Evolutionary conservation across 2,888 invertebrate genomes (phyloP).

Genomic region (Tetheella fluctuosa): DNA sequence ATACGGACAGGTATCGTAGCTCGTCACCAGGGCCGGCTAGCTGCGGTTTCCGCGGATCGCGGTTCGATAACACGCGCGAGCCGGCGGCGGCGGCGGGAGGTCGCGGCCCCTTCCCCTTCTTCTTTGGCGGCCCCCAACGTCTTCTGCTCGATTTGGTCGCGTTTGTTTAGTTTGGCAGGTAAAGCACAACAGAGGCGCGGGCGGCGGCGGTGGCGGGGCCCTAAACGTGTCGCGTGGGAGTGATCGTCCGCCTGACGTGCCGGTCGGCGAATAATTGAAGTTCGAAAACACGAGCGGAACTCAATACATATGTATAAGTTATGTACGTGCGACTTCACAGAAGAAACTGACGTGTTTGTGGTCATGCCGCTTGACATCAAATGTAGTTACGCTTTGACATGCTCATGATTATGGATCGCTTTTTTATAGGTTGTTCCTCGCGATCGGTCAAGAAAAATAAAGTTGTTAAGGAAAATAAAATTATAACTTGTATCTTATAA

Average conservation of each 20-base stretch:
- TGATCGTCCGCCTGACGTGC: constrained; percentile 53
- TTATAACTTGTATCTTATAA: neutral
- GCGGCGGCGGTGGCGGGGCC: constrained; percentile 35
- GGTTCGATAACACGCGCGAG: constrained; percentile 55
- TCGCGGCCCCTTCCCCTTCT: constrained; percentile 22
- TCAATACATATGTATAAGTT: neutral
- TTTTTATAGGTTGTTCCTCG: neutral
- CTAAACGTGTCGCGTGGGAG: constrained; percentile 56
- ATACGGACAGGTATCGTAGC: constrained; percentile 32
- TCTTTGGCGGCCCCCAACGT: constrained; percentile 36
- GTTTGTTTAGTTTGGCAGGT: constrained; percentile 75
- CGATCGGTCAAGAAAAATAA: neutral
- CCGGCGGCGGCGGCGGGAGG: constrained; percentile 31
- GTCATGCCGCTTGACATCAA: constrained; percentile 9
- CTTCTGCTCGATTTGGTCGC: constrained; percentile 32
- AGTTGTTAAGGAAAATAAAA: neutral
- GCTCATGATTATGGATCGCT: neutral
- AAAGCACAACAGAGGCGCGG: constrained; percentile 54
- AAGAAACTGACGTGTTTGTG: constrained; percentile 10
- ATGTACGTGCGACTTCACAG: constrained; percentile 1
- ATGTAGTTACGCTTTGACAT: neutral
- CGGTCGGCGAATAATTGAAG: constrained; percentile 52
- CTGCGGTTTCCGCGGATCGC: constrained; percentile 61
- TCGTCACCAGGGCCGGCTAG: constrained; percentile 46
- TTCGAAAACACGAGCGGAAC: constrained; percentile 41